Evolutionary conservation across 2,113 vertebrate genomes (phyloP).

Genomic region (Fregata magnificens): DNA sequence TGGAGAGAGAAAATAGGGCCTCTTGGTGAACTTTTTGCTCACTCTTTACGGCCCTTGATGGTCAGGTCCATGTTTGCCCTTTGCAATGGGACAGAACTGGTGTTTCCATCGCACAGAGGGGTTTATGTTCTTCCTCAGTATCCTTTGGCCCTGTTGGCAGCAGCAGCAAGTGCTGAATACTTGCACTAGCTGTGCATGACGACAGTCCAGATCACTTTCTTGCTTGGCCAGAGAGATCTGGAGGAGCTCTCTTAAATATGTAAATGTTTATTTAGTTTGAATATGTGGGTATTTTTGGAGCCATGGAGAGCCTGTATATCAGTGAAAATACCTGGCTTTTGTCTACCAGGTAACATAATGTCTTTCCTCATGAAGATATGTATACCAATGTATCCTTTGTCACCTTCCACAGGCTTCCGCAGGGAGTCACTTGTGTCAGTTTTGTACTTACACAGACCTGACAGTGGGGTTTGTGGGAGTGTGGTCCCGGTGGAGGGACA

Average conservation of each 20-base stretch:
- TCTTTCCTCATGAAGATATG: neutral
- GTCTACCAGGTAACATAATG: neutral
- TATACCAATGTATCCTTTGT: neutral
- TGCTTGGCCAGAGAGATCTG: neutral
- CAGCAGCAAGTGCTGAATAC: neutral
- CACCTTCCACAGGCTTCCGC: neutral
- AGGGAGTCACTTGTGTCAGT: neutral
- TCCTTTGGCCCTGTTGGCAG: neutral
- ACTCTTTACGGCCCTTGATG: neutral
- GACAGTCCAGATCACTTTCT: neutral
- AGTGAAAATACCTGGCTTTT: neutral
- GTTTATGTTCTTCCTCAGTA: neutral
- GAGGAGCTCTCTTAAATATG: neutral
- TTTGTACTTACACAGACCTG: neutral
- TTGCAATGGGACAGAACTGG: neutral
- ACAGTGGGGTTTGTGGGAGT: neutral
- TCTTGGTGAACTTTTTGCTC: neutral
- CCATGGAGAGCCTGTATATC: neutral
- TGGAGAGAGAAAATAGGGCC: neutral
- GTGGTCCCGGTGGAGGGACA: neutral
- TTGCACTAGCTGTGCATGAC: rapidly evolving
- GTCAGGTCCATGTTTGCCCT: neutral
- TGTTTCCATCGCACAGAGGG: neutral
- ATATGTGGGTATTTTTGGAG: neutral
- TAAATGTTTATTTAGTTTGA: neutral